Evolutionary conservation across 2,888 invertebrate species (phyloP).

Genomic region (Electrophaes corylata): DNA sequence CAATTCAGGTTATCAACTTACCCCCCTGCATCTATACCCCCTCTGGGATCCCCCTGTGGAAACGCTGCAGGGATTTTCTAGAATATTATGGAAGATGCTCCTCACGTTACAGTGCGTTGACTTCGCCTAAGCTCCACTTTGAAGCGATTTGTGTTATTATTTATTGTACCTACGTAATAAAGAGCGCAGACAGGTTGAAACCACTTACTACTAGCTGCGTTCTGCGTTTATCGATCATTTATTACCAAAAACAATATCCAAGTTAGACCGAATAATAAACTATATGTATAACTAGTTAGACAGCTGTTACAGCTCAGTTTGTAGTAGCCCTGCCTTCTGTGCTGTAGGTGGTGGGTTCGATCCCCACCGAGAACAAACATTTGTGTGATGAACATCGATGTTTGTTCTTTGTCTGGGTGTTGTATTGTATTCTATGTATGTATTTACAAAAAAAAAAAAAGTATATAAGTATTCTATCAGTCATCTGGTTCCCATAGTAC

Average conservation of each 20-base stretch:
- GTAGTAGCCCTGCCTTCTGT: too few species aligned
- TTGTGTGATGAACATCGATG: too few species aligned
- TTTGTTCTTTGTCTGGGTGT: too few species aligned
- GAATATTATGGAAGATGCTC: slow-evolving; percentile 72
- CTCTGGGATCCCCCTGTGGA: slow-evolving; percentile 49
- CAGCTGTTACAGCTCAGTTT: too few species aligned
- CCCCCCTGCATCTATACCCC: slow-evolving; percentile 52
- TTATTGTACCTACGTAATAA: slow-evolving; percentile 20
- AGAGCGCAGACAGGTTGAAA: slow-evolving; percentile 16
- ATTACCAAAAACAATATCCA: background rate
- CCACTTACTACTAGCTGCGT: slow-evolving; percentile 13
- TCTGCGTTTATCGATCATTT: slow-evolving; percentile 9
- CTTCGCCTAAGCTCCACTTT: slow-evolving; percentile 52
- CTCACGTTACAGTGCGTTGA: slow-evolving; percentile 74
- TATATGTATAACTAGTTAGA: background rate
- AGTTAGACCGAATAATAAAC: slow-evolving; percentile 1
- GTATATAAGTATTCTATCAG: too few species aligned
- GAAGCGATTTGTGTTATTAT: slow-evolving; percentile 34
- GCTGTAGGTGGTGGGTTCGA: too few species aligned
- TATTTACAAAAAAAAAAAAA: too few species aligned
- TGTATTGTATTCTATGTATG: too few species aligned
- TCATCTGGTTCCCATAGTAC: too few species aligned
- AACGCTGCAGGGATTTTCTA: slow-evolving; percentile 79
- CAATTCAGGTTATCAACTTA: slow-evolving; percentile 82
- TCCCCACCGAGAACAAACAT: too few species aligned